Evolutionary conservation across 1,140 invertebrate genomes (phyloP), one percentile per base, ranked within the genome.

Genomic region (Calliphora vicina): DNA sequence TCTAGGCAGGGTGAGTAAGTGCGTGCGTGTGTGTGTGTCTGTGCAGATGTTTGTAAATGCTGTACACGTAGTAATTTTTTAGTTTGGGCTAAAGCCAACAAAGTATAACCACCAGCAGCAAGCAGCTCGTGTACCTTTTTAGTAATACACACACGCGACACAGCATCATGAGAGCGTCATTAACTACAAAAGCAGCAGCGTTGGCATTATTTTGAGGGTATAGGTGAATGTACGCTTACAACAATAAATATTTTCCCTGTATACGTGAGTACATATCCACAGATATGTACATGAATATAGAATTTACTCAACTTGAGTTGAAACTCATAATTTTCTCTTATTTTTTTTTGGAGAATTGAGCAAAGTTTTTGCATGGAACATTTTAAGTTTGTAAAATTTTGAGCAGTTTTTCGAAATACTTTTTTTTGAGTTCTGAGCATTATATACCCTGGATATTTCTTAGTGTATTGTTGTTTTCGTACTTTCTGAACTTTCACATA

Each of bases 21-120:
- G 50, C 1, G 0, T 57, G 13, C 3, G 15, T 57, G 2, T 57
- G 5, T 57, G 13, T 25, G 9, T 67, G 61, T 23, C 0, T 67
- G 61, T 67, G 4, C 45, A 50, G 35, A 35, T 35, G 35, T 50
- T 50, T 50, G 45, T 29, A 74, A 29, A 74, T 74, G 72, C 72
- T 74, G 72, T 74, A 74, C 72, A 74, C 72, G 72, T 74, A 74
- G 72, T 74, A 74, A 74, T 20, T 35, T 74, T 20, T 74, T 27
- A 74, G 72, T 74, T 74, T 74, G 72, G 72, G 72, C 72, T 20
- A 17, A 20, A 74, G 72, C 72, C 72, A 74, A 74, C 67, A 71
- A 71, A 26, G 50, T 61, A 61, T 5, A 15, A 50, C 15, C 8
- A 50, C 26, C 20, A 35, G 25, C 72, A 35, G 17, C 26, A 73